Percentiles rank a stretch among this genome's conserved stretches.
phyloP scores from a whole-genome alignment of 2,888 invertebrate species.

The Noctuana brunneofusca region DNA sequence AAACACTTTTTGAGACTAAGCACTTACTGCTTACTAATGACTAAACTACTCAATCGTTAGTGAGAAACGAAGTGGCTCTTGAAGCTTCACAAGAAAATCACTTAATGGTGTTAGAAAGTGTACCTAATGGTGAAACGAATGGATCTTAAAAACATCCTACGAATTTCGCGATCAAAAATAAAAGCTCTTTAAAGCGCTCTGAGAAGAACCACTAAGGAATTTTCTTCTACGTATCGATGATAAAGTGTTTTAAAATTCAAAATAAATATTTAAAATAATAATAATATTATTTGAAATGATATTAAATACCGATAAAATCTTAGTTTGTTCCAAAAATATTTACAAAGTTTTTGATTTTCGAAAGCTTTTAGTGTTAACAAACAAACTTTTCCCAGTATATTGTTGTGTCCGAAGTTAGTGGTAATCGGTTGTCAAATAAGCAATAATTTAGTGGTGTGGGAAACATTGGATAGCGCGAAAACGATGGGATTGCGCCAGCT shows the following conservation, averaged over 20 bases:
- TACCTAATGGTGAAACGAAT: neutral
- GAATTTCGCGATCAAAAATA: neutral
- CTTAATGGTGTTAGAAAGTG: slow-evolving; percentile 4
- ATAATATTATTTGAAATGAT: too few species aligned
- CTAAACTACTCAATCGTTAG: neutral
- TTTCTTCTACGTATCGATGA: neutral
- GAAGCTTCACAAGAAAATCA: neutral
- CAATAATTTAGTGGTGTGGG: slow-evolving; percentile 65
- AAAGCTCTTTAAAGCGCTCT: neutral
- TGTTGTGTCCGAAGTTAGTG: slow-evolving; percentile 9
- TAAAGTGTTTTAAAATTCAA: neutral
- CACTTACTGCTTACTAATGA: neutral
- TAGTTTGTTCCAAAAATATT: neutral
- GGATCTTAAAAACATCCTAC: neutral
- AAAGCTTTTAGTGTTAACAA: neutral
- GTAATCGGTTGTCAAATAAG: slow-evolving; percentile 50
- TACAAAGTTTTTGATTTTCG: neutral
- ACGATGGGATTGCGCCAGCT: slow-evolving; percentile 77
- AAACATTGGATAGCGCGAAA: slow-evolving; percentile 60
- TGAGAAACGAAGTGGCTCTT: neutral
- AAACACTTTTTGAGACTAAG: neutral
- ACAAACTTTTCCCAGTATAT: neutral
- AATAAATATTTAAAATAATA: too few species aligned
- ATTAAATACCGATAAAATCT: too few species aligned
- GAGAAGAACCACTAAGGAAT: too few species aligned